Evolutionary conservation across 2,888 invertebrate species (phyloP).

Genomic region (Sesia bembeciformis): DNA sequence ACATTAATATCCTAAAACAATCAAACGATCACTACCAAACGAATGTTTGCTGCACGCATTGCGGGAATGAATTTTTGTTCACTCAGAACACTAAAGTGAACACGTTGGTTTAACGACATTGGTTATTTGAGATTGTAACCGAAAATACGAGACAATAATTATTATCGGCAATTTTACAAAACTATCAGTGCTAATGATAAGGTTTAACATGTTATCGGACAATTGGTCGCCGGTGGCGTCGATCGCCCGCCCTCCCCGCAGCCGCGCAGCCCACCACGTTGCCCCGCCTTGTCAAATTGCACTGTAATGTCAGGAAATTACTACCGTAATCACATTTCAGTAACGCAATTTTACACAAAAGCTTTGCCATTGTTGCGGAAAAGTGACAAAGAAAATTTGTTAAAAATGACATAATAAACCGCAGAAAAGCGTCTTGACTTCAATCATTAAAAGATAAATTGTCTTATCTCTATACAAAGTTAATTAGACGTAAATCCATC

Average conservation of each 20-base stretch:
- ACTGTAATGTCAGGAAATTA: slow-evolving; percentile 28
- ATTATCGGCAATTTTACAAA: slow-evolving; percentile 24
- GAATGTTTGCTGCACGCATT: too few species aligned
- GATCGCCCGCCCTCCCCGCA: slow-evolving; percentile 1
- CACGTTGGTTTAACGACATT: neutral
- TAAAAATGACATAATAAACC: slow-evolving; percentile 18
- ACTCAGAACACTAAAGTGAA: too few species aligned
- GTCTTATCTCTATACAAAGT: too few species aligned
- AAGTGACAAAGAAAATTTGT: slow-evolving; percentile 13
- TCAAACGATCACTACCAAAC: too few species aligned
- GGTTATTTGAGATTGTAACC: slow-evolving; percentile 12
- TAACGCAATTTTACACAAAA: slow-evolving; percentile 25
- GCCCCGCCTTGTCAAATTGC: slow-evolving; percentile 15
- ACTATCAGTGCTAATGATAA: slow-evolving; percentile 26
- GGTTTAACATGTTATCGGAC: slow-evolving; percentile 27
- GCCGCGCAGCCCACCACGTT: neutral
- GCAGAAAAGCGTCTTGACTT: neutral
- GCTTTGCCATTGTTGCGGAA: slow-evolving; percentile 20
- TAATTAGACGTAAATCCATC: too few species aligned
- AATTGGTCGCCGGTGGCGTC: slow-evolving; percentile 5
- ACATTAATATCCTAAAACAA: too few species aligned
- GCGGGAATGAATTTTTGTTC: too few species aligned
- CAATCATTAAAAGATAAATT: too few species aligned
- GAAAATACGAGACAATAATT: slow-evolving; percentile 12
- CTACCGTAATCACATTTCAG: slow-evolving; percentile 28